Evolutionary conservation across 2,888 invertebrate species (phyloP).

Genomic region (Polymixis flavicincta): DNA sequence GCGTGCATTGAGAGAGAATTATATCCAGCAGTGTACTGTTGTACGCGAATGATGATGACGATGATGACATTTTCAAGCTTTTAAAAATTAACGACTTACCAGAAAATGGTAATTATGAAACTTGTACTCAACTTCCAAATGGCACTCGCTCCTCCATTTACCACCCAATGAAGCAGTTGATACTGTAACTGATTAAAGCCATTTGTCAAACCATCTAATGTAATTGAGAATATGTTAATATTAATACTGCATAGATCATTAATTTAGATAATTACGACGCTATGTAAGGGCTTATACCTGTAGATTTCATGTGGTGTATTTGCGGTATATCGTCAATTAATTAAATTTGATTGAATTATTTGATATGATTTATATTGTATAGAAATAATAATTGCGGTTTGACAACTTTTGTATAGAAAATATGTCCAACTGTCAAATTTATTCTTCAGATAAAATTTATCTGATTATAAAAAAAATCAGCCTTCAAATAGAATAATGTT

Average conservation of each 20-base stretch:
- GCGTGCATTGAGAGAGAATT: no score
- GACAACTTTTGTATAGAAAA: no score
- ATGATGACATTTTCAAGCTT: no score
- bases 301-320: neutral
- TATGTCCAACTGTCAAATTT: no score
- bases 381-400: neutral
- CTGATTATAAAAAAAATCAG: no score
- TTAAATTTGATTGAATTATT: neutral
- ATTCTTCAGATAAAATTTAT: no score
- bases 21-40: no score
- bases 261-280: conserved; percentile 45
- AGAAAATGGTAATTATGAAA: neutral
- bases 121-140: neutral
- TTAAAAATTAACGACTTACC: neutral
- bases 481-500: neutral
- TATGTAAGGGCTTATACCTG: neutral
- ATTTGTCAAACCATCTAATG: conserved; percentile 39
- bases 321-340: neutral
- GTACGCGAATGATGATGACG: no score
- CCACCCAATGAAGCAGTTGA: conserved; percentile 23
- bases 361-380: neutral
- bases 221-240: conserved; percentile 55
- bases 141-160: neutral
- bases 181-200: conserved; percentile 34
- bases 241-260: conserved; percentile 35